Evolutionary conservation across 2,888 invertebrate genomes (phyloP).

Genomic region (Thyatira batis): DNA sequence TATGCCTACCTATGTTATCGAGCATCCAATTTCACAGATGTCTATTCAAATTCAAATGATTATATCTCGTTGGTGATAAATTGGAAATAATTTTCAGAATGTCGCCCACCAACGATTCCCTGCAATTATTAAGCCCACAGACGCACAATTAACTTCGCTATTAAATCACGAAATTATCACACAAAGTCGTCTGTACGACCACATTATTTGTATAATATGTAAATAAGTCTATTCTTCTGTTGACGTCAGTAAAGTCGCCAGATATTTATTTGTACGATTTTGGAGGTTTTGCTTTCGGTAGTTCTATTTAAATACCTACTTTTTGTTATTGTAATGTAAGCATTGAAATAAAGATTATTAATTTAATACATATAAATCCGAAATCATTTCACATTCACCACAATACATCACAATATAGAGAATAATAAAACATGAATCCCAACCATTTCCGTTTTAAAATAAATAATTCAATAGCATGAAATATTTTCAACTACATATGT

Average conservation of each 20-base stretch:
- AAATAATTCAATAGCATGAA: not conserved
- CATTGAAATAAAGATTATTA: no score
- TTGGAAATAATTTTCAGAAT: conserved; percentile 15
- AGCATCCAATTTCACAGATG: not conserved
- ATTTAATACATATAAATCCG: no score
- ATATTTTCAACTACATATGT: not conserved
- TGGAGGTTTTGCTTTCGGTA: not conserved
- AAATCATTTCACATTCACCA: no score
- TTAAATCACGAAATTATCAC: conserved; percentile 20
- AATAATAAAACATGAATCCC: no score
- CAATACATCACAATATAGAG: no score
- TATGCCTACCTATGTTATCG: not conserved
- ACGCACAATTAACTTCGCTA: conserved; percentile 18
- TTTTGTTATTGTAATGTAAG: no score
- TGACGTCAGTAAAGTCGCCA: not conserved
- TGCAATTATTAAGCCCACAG: conserved; percentile 15
- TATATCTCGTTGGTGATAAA: conserved; percentile 14
- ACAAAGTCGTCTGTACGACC: not conserved
- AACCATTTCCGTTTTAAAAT: no score
- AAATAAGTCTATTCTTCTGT: conserved; percentile 5
- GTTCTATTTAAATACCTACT: no score
- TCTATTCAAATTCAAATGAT: conserved; percentile 11
- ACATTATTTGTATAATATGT: not conserved
- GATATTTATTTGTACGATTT: not conserved
- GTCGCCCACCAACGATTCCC: conserved; percentile 7